Evolutionary conservation across 2,113 vertebrate species (phyloP).

Genomic region (Dicerorhinus sumatrensis): DNA sequence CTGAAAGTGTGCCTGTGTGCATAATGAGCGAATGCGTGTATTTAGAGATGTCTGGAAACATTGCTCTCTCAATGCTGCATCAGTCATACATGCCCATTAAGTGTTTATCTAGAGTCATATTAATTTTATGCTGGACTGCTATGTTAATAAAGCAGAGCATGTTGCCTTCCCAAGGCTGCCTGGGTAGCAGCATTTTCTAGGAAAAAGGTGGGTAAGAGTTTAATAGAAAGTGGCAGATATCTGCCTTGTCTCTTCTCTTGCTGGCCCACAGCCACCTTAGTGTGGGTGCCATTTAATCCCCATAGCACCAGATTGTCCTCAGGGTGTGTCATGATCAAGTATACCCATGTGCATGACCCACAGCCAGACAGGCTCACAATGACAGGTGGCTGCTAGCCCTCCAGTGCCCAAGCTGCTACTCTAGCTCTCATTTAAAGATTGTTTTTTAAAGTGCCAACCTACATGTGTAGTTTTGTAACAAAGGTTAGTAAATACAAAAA

Average conservation of each 20-base stretch:
- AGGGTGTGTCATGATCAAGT: neutral
- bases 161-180: neutral
- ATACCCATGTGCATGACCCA: neutral
- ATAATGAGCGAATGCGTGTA: neutral
- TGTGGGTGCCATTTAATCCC: neutral
- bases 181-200: neutral
- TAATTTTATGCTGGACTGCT: slow-evolving; percentile 16
- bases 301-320: slow-evolving; percentile 16
- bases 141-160: slow-evolving; percentile 30
- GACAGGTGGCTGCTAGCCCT: neutral
- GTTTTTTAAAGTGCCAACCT: neutral
- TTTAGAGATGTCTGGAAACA: neutral
- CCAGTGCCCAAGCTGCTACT: neutral
- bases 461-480: neutral
- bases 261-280: slow-evolving; percentile 25
- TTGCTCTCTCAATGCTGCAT: neutral
- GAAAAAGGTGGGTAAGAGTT: neutral
- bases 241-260: slow-evolving; percentile 7
- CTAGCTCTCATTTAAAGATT: neutral
- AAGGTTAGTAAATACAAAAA: neutral
- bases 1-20: neutral
- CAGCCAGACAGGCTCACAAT: neutral
- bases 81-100: neutral
- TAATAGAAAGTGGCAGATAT: slow-evolving; percentile 11
- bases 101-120: neutral